phyloP scores from a whole-genome alignment of 2,888 invertebrate genomes.

The Griposia aprilina region DNA sequence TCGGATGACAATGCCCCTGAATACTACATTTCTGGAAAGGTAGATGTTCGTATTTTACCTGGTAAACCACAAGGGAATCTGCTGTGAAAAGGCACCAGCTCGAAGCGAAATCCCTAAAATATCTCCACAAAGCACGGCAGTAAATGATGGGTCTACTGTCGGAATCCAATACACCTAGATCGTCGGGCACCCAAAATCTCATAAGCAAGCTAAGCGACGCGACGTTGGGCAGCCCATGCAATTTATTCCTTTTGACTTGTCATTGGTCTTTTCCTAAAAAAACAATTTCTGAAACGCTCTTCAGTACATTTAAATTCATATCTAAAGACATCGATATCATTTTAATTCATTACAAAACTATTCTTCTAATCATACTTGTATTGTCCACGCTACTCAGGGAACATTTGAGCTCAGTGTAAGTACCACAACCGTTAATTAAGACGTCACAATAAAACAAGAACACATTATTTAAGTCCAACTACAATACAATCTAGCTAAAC shows the following conservation, averaged over 20 bases:
- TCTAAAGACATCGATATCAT: neutral
- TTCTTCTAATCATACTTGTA: slow-evolving; percentile 57
- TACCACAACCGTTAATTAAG: slow-evolving; percentile 76
- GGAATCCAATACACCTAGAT: neutral
- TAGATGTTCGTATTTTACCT: neutral
- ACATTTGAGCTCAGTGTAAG: slow-evolving; percentile 98
- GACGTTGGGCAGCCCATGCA: neutral
- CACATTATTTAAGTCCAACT: slow-evolving; percentile 23
- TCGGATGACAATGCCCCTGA: neutral
- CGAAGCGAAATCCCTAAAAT: neutral
- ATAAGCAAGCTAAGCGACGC: neutral
- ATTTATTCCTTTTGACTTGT: neutral
- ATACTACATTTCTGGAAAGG: neutral
- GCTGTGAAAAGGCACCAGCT: neutral
- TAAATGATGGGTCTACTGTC: neutral
- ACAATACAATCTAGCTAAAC: slow-evolving; percentile 48
- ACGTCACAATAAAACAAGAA: slow-evolving; percentile 46
- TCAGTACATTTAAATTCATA: neutral
- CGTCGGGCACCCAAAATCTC: neutral
- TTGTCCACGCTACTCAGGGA: slow-evolving; percentile 92
- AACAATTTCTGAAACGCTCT: neutral
- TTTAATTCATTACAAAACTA: neutral
- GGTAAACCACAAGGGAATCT: neutral
- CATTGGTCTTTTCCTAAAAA: neutral
- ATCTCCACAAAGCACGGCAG: neutral